Evolutionary conservation across 2,113 vertebrate species (phyloP).

Genomic region (Lanius collurio): DNA sequence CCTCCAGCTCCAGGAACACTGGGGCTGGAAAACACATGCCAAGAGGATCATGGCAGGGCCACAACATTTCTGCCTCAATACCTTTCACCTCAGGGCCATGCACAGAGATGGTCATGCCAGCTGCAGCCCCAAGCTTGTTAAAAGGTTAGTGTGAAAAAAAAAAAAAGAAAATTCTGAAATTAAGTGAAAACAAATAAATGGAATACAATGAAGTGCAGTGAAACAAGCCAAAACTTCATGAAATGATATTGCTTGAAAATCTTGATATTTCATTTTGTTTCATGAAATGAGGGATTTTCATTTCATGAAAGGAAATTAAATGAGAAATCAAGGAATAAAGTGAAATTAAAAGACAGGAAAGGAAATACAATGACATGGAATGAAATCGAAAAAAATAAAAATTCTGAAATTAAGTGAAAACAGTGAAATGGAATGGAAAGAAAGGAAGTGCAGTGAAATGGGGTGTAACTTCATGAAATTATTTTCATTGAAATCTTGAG

Average conservation of each 20-base stretch:
- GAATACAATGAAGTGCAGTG: not conserved
- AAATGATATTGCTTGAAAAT: not conserved
- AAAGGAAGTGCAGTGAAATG: not conserved
- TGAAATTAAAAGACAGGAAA: not conserved
- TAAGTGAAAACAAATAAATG: not conserved
- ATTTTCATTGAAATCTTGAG: not conserved
- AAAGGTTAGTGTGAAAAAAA: not conserved
- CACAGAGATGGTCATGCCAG: not conserved
- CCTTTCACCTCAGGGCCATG: not conserved
- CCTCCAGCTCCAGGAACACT: not conserved
- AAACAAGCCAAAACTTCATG: not conserved
- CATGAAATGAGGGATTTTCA: not conserved
- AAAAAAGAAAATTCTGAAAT: not conserved
- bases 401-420: not conserved
- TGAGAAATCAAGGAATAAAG: not conserved
- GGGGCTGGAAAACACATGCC: not conserved
- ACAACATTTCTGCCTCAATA: not conserved
- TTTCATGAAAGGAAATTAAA: not conserved
- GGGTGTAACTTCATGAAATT: rapidly evolving
- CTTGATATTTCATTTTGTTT: not conserved
- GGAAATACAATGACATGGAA: not conserved
- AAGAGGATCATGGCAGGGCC: not conserved
- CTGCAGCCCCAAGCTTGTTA: not conserved
- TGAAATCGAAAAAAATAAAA: not conserved
- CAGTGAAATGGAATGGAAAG: not conserved